phyloP scores from a whole-genome alignment of 2,113 vertebrate genomes.

The Seriola rivoliana region DNA sequence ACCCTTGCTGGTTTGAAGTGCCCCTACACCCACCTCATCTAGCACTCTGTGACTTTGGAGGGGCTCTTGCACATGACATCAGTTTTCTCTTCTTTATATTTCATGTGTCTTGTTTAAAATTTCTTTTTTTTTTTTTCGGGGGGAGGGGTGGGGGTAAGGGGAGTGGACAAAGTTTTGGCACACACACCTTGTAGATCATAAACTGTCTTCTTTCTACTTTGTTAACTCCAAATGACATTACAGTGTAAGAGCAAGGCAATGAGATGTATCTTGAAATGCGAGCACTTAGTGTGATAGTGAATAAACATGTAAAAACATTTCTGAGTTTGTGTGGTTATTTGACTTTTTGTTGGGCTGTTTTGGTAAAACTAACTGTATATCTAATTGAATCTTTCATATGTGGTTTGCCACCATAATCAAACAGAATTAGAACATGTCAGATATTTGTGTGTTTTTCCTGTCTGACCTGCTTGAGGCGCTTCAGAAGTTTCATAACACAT shows the following conservation, averaged over 20 bases:
- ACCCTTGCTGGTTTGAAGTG: slow-evolving; percentile 15
- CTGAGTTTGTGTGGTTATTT: slow-evolving; percentile 49
- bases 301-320: slow-evolving; percentile 84
- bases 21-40: slow-evolving; percentile 42
- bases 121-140: slow-evolving; percentile 13
- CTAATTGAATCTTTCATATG: not conserved
- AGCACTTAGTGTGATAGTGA: slow-evolving; percentile 89
- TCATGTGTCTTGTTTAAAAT: slow-evolving; percentile 72
- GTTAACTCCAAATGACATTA: slow-evolving; percentile 81
- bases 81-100: slow-evolving; percentile 68
- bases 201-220: slow-evolving; percentile 84
- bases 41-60: slow-evolving; percentile 57
- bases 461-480: slow-evolving; percentile 22
- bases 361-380: too few relatives aligned
- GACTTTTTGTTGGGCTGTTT: not conserved
- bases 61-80: slow-evolving; percentile 80
- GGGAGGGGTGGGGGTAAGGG: not conserved
- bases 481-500: slow-evolving; percentile 39
- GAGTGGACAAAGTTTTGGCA: slow-evolving; percentile 42
- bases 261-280: slow-evolving; percentile 85
- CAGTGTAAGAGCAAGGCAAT: slow-evolving; percentile 77
- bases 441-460: slow-evolving; percentile 21
- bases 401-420: not conserved
- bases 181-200: slow-evolving; percentile 81
- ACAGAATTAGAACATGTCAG: not conserved